These are phyloP conservation scores for Drosophila nigricruria DNA, from an alignment of 2,888 invertebrate genomes.

Conservation along the genomic window DNA sequence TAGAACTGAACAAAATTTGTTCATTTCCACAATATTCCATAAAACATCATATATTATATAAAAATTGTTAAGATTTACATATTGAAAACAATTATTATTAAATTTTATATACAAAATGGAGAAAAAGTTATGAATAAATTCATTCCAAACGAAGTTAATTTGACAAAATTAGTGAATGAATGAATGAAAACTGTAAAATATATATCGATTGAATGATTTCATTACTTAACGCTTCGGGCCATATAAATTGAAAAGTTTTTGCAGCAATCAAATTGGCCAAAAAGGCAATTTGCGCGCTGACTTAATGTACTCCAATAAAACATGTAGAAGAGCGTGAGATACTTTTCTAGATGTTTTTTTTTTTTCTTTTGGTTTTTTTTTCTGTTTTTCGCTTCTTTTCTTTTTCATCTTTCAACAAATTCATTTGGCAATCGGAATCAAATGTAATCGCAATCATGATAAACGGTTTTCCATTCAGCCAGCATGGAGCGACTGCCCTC, in stretches of 20 bases:
- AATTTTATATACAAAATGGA: neutral
- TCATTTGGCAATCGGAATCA: slow-evolving; percentile 11
- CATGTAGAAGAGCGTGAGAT: slow-evolving; percentile 9
- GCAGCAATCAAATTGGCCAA: slow-evolving; percentile 1
- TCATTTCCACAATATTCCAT: too few relatives aligned
- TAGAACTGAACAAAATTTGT: too few relatives aligned
- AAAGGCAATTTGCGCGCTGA: neutral
- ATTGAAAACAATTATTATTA: neutral
- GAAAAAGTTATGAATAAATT: neutral
- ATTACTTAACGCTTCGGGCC: neutral
- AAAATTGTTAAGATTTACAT: neutral
- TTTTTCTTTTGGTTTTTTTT: neutral
- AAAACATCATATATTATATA: too few relatives aligned
- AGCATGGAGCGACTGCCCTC: neutral
- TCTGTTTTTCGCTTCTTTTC: neutral
- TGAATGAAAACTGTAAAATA: neutral
- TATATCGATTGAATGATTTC: neutral
- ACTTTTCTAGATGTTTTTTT: slow-evolving; percentile 1
- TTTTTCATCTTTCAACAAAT: slow-evolving; percentile 2
- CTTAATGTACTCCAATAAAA: slow-evolving; percentile 8
- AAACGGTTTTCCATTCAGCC: slow-evolving; percentile 13
- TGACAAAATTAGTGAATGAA: neutral
- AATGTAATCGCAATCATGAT: slow-evolving; percentile 20
- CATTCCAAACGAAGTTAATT: neutral
- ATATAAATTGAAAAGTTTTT: slow-evolving; percentile 7